Conservation (phyloP, 1,140 invertebrate genomes). For the Gerris buenoi region DNA sequence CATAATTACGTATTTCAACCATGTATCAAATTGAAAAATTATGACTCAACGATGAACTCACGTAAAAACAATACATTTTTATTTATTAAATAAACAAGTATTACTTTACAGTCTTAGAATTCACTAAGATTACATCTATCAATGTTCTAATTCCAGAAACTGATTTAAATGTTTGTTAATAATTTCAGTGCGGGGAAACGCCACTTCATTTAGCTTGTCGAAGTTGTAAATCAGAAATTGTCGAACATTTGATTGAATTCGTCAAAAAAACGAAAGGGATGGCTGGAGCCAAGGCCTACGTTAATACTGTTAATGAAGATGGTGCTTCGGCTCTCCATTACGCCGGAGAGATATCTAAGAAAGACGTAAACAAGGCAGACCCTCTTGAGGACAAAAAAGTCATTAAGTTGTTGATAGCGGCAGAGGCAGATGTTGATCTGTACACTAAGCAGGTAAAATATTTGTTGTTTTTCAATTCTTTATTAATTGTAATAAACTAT, state of each 20-base stretch:
- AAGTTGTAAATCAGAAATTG: slow-evolving; percentile 70
- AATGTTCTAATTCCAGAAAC: too few relatives aligned
- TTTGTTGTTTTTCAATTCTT: too few relatives aligned
- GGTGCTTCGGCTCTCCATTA: slow-evolving; percentile 89
- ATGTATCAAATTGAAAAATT: too few relatives aligned
- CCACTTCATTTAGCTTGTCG: slow-evolving; percentile 79
- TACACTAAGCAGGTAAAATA: slow-evolving; percentile 59
- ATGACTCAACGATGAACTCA: too few relatives aligned
- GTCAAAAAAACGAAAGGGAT: slow-evolving; percentile 57
- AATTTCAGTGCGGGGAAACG: slow-evolving; percentile 75
- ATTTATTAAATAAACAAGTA: too few relatives aligned
- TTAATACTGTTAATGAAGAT: slow-evolving; percentile 71
- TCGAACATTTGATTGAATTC: slow-evolving; percentile 68
- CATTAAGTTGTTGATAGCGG: slow-evolving; percentile 70
- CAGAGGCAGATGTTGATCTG: slow-evolving; percentile 72
- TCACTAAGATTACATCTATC: too few relatives aligned
- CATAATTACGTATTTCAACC: too few relatives aligned
- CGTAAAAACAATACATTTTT: too few relatives aligned
- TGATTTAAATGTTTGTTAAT: too few relatives aligned
- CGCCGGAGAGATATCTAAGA: slow-evolving; percentile 60
- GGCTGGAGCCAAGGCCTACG: slow-evolving; percentile 52
- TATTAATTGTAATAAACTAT: too few relatives aligned
- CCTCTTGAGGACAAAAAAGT: slow-evolving; percentile 79
- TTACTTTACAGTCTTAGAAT: too few relatives aligned
- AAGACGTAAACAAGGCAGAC: slow-evolving; percentile 54